Base-by-base conservation (phyloP, 30 jellyfish, hydroid and myxozoan species). In the Turritopsis rubra region DNA sequence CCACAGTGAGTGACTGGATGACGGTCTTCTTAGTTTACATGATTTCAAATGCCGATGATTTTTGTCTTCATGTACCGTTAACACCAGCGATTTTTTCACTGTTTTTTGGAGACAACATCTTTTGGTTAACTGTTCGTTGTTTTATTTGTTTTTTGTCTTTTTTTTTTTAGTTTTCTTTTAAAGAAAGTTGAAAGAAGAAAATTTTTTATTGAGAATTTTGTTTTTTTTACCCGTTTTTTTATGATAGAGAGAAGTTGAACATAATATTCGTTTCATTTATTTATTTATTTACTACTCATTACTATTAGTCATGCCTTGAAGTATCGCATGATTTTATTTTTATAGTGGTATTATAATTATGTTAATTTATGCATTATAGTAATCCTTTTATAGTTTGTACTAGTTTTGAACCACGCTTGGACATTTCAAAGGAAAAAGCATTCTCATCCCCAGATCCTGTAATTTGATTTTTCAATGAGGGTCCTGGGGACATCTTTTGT, bases 171-270 rank as follows among this genome's bases (percentile, higher is more conserved):
- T 41, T 41, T 41, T 41, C 60, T 41, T 41, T 41, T 41, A 41
- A 41, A 41, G 60, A 41, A 41, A 41, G 60, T 41, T 41, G 13
- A 41, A 41, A 41, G 60, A 41, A 41, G 60, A 41, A 41, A 41
- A 41, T 41, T 41, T 41, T 41, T 41, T 41, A 41, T 41, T 41
- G 60, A 41, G 13, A 41, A 41, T 41, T 41, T 13, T 16, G 81
- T 22, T 72, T 72, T n/a, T n/a, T 77, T 77, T 26, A 28, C n/a
- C 23, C 72, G 41, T 77, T 26, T 77, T 77, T 29, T 77, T 77
- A 30, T 77, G 8, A 77, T 77, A 60, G 66, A 77, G 71, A 77
- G 72, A 77, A 77, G 85, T 77, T 77, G 85, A 60, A 77, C 28
- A 77, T 41, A 41, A 41, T 77, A 77, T 77, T 60, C 85, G 30